These are phyloP conservation scores for Carabus problematicus DNA, from an alignment of 2,888 invertebrate species.

Conservation along the genomic window DNA sequence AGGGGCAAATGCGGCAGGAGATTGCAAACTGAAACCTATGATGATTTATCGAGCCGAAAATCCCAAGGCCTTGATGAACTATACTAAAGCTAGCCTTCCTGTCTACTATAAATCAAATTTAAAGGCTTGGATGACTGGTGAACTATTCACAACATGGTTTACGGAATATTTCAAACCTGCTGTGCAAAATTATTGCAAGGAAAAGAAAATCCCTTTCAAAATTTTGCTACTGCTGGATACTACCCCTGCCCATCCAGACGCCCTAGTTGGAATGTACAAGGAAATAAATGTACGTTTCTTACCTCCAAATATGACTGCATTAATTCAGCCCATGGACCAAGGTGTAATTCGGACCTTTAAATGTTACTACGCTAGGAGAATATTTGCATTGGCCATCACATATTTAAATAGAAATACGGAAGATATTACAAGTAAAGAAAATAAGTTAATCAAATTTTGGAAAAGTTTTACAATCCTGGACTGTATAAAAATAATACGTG, in stretches of 20 bases:
- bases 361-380: no score
- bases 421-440: no score
- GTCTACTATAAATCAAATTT: not conserved
- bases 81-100: not conserved
- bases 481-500: no score
- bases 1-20: not conserved
- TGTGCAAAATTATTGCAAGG: not conserved
- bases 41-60: not conserved
- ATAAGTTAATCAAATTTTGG: no score
- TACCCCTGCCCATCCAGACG: not conserved
- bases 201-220: not conserved
- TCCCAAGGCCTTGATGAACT: no score
- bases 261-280: not conserved
- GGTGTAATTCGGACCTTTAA: conserved; percentile 20
- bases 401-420: no score
- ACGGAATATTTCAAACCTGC: not conserved
- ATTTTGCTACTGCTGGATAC: not conserved
- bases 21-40: not conserved
- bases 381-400: no score
- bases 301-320: not conserved
- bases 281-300: not conserved
- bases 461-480: no score
- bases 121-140: not conserved
- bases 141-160: not conserved
- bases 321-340: not conserved